A percentile compares a stretch with the other conserved stretches of the same genome.
These are phyloP conservation scores for Columba livia DNA, from an alignment of 2,113 vertebrate genomes.

Conservation along the genomic window DNA sequence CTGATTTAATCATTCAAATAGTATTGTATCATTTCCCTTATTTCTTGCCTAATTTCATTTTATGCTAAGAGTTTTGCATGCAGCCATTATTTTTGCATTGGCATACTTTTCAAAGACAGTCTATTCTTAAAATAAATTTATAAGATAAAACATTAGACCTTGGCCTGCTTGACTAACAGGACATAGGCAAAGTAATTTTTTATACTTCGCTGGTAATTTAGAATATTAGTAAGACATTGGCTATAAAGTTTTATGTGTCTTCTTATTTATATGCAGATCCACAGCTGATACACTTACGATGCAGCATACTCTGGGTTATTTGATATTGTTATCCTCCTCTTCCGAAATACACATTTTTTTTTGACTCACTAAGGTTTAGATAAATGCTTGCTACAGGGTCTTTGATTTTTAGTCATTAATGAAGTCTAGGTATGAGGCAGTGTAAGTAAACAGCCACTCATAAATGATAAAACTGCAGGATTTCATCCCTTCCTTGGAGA, in stretches of 20 bases:
- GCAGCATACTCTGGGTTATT: background rate
- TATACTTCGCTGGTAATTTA: conserved; percentile 15
- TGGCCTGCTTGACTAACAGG: background rate
- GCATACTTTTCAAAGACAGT: background rate
- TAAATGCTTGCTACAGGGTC: background rate
- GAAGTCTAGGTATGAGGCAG: conserved; percentile 6
- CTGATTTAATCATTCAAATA: conserved; percentile 6
- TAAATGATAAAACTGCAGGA: background rate
- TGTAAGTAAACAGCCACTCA: background rate
- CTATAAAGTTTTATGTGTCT: background rate
- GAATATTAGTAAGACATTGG: conserved; percentile 4
- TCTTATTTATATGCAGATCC: background rate
- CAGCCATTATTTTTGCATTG: conserved; percentile 11
- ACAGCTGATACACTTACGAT: background rate
- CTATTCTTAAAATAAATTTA: conserved; percentile 12
- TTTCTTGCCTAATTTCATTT: conserved; percentile 20
- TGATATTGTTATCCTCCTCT: background rate
- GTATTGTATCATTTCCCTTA: background rate
- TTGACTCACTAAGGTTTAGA: background rate
- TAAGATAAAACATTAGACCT: background rate
- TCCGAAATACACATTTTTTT: background rate
- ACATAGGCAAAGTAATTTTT: conserved; percentile 19
- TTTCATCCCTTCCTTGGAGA: background rate
- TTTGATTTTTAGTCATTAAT: conserved; percentile 11
- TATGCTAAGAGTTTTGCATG: background rate